A percentile compares a stretch with the other conserved stretches of the same genome.
Conservation (phyloP, 2,797 vertebrate species). For the Spinus olivaceus region DNA sequence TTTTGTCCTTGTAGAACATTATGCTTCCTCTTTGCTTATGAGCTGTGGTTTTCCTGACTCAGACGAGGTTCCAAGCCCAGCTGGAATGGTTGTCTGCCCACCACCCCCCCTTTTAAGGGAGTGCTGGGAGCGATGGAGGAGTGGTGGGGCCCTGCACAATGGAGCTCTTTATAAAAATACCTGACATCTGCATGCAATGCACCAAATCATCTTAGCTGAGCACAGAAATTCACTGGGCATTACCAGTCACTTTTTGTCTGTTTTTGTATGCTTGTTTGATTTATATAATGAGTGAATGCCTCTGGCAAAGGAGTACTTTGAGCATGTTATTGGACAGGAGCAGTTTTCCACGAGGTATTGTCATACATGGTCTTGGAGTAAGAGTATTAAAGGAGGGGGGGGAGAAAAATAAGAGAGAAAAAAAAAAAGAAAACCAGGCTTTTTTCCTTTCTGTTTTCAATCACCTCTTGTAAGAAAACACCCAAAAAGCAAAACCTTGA, state of each 20-base stretch:
- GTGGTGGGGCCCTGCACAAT: constrained; percentile 79
- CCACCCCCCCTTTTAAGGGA: constrained; percentile 65
- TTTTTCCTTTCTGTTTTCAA: constrained; percentile 42
- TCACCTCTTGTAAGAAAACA: background rate
- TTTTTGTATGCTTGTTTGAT: constrained; percentile 76
- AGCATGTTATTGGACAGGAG: constrained; percentile 68
- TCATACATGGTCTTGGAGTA: constrained; percentile 63
- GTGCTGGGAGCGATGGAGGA: constrained; percentile 74
- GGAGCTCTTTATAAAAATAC: constrained; percentile 87
- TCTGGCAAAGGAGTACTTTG: constrained; percentile 73
- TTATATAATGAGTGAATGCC: constrained; percentile 81
- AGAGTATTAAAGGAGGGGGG: background rate
- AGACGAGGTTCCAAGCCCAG: constrained; percentile 92
- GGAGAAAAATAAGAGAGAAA: background rate
- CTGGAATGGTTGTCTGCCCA: constrained; percentile 86
- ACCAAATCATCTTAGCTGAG: constrained; percentile 75
- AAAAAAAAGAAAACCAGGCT: background rate
- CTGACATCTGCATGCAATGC: constrained; percentile 87
- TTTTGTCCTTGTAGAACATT: constrained; percentile 99
- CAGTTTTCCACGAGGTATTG: constrained; percentile 70
- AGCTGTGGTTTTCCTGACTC: constrained; percentile 99
- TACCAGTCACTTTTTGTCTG: constrained; percentile 75
- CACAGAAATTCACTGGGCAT: constrained; percentile 82
- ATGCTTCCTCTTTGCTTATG: constrained; percentile 97
- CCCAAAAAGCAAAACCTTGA: background rate